Evolutionary conservation across 2,797 vertebrate species (phyloP).

Genomic region (Clamator glandarius): DNA sequence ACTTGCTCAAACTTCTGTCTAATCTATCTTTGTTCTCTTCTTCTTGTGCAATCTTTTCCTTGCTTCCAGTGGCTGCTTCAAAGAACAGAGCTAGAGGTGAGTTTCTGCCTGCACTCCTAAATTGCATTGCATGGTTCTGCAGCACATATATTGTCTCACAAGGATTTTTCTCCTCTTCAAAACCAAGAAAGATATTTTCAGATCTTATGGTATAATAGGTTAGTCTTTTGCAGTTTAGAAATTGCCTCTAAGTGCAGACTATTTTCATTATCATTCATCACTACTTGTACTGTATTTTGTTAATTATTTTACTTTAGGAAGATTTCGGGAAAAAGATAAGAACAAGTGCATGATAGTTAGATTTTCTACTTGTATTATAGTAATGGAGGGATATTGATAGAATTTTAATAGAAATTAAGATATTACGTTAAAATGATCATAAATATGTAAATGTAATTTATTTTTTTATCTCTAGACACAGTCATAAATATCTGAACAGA

Average conservation of each 20-base stretch:
- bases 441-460: constrained; percentile 58
- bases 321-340: background rate
- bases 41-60: constrained; percentile 85
- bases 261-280: background rate
- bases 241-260: background rate
- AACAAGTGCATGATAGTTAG: background rate
- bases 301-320: background rate
- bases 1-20: constrained; percentile 70
- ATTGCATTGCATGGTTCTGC: constrained; percentile 54
- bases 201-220: background rate
- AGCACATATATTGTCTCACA: background rate
- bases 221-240: background rate
- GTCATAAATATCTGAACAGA: constrained; percentile 44
- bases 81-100: constrained; percentile 98
- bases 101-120: constrained; percentile 84
- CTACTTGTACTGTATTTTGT: background rate
- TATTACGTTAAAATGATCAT: constrained; percentile 17
- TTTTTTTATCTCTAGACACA: constrained; percentile 40
- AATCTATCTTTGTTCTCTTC: constrained; percentile 84
- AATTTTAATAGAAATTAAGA: background rate
- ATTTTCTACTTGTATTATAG: background rate
- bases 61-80: constrained; percentile 92
- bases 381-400: background rate
- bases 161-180: background rate
- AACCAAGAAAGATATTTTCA: background rate